Evolutionary conservation across 2,888 invertebrate species (phyloP).

Genomic region (Helicoverpa assulta): DNA sequence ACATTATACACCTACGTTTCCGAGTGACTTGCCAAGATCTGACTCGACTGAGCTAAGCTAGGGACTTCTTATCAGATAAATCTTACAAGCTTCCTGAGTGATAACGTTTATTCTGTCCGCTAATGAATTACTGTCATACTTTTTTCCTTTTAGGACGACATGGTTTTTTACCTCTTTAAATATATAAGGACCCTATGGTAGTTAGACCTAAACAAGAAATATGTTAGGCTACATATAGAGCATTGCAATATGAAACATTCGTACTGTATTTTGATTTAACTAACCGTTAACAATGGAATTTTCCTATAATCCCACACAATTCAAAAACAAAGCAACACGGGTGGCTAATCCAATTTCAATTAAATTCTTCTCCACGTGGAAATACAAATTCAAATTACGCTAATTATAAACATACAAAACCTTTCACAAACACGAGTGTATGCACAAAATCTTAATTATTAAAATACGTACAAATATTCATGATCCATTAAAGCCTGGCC

Average conservation of each 20-base stretch:
- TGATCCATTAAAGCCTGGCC: slow-evolving; percentile 56
- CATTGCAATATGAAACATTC: no score
- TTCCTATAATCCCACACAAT: background rate
- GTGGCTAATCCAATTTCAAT: slow-evolving; percentile 13
- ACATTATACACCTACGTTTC: slow-evolving; percentile 3
- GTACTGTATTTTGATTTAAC: no score
- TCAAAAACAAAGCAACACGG: slow-evolving; percentile 2
- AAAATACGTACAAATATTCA: slow-evolving; percentile 58
- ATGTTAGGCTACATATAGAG: no score
- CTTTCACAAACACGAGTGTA: slow-evolving; percentile 18
- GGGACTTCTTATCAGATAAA: slow-evolving; percentile 39
- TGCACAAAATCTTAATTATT: slow-evolving; percentile 45
- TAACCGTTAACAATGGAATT: background rate
- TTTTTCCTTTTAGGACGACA: no score
- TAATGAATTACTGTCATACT: slow-evolving; percentile 31
- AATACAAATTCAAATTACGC: slow-evolving; percentile 25
- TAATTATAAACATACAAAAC: slow-evolving; percentile 12
- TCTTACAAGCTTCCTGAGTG: slow-evolving; percentile 33
- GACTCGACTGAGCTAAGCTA: slow-evolving; percentile 32
- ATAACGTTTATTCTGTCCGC: slow-evolving; percentile 21
- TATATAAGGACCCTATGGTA: no score
- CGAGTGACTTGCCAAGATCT: slow-evolving; percentile 35
- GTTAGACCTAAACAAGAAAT: no score
- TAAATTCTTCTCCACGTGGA: background rate
- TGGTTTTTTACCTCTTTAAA: no score